Evolutionary conservation across 1,140 invertebrate genomes (phyloP).

Genomic region (Drosophila biarmipes): DNA sequence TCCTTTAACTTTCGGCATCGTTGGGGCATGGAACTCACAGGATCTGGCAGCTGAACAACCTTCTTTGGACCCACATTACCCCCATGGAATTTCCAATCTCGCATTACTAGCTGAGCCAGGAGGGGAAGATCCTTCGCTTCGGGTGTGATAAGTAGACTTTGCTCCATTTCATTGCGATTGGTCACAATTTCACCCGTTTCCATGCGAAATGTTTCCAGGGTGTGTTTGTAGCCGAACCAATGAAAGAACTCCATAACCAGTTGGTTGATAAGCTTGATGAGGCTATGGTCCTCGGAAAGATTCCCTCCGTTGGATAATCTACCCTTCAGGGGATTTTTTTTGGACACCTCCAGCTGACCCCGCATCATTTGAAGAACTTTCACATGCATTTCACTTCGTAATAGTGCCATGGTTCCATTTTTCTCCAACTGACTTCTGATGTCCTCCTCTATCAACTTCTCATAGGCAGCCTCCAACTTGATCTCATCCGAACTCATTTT

Average conservation of each 20-base stretch:
- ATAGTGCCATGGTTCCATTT: slow-evolving; percentile 41
- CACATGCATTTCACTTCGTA: slow-evolving; percentile 54
- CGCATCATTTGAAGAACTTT: slow-evolving; percentile 52
- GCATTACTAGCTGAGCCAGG: slow-evolving; percentile 51
- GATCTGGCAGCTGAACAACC: neutral
- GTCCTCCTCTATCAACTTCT: slow-evolving; percentile 40
- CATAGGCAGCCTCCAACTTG: slow-evolving; percentile 10
- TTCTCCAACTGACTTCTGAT: slow-evolving; percentile 45
- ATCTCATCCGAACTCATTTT: slow-evolving; percentile 31
- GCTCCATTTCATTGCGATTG: slow-evolving; percentile 35
- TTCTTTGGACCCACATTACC: neutral
- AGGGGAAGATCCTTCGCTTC: slow-evolving; percentile 48
- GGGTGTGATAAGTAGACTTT: slow-evolving; percentile 4
- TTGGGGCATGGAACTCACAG: neutral
- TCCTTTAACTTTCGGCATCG: neutral
- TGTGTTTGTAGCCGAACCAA: slow-evolving; percentile 71
- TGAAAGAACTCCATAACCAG: slow-evolving; percentile 65
- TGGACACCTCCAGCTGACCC: slow-evolving; percentile 10
- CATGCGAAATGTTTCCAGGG: slow-evolving; percentile 60
- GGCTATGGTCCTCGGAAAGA: neutral
- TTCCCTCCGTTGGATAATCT: neutral
- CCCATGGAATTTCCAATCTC: neutral
- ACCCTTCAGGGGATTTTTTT: slow-evolving; percentile 22
- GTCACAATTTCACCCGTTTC: slow-evolving; percentile 40
- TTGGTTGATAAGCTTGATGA: slow-evolving; percentile 52